Base-by-base conservation (phyloP, 1,140 invertebrate genomes). In the Diorhabda carinulata region DNA sequence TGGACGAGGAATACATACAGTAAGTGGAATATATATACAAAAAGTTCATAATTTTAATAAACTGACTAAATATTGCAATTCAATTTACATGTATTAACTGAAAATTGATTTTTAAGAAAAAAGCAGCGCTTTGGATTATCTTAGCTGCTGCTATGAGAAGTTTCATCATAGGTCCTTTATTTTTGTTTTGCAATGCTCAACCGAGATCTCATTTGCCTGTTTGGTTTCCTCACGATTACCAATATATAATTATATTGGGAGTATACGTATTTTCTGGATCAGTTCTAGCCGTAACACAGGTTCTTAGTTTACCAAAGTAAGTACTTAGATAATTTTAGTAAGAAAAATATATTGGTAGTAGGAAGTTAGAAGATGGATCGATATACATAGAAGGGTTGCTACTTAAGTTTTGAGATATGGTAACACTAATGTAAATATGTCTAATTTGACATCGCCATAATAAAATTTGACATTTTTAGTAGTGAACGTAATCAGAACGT, bases 141-240 rank as follows among this genome's bases (percentile, higher is more conserved):
- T 42, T 43, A 43, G 43, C 61, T 4, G 9, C 43, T 5, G 43
- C 43, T 5, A 2, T 43, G 3, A 62, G 43, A 62, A 62, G 43
- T 43, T 42, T 62, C 8, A 2, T 43, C 43, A 42, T 42, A 5
- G 61, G 40, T 41, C 25, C 61, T 3, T 42, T 62, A 10, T 42
- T 62, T 6, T 5, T 62, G 42, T 62, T 62, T 4, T 42, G 25
- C 42, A 62, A 43, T 42, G 61, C 61, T 7, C 9, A 42, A 62
- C 61, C 61, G 6, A 40, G 61, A 8, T 4, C 6, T 52, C 25
- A 41, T 43, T 41, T 62, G 6, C 61, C 61, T 7, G 43, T 62
- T 9, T 42, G 25, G 25, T 62, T 62, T 43, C 2, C 9, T 3
- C 61, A 62, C 43, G 61, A 62, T 10, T 62, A 43, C 8, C 61